These are phyloP conservation scores for Pangasius larnaudii DNA, from an alignment of 2,797 vertebrate genomes.

Conservation along the genomic window DNA sequence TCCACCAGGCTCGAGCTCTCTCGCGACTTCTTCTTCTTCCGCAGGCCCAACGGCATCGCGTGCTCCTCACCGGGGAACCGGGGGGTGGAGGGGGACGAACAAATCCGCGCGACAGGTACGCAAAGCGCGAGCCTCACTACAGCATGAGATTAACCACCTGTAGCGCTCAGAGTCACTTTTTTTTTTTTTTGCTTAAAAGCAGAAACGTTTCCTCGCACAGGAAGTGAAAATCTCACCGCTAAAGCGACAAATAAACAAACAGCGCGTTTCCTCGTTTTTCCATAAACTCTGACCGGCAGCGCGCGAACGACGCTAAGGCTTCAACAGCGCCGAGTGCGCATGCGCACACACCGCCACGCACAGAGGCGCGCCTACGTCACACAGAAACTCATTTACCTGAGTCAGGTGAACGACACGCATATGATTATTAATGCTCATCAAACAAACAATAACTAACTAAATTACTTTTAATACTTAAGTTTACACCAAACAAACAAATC, in stretches of 20 bases:
- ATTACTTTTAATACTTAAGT: background rate
- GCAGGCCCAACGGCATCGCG: slow-evolving; percentile 85
- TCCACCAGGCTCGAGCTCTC: slow-evolving; percentile 83
- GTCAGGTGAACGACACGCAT: slow-evolving; percentile 48
- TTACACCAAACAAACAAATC: background rate
- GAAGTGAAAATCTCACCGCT: background rate
- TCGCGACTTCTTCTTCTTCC: slow-evolving; percentile 77
- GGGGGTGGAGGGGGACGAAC: background rate
- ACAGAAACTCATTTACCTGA: slow-evolving; percentile 67
- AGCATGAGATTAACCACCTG: background rate
- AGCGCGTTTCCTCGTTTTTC: background rate
- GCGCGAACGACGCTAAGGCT: slow-evolving; percentile 73
- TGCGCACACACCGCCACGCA: slow-evolving; percentile 64
- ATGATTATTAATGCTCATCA: background rate
- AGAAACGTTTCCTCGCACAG: background rate
- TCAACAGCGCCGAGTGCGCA: slow-evolving; percentile 66
- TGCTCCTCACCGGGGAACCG: slow-evolving; percentile 4
- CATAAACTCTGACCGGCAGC: slow-evolving; percentile 55
- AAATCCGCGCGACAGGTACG: slow-evolving; percentile 27
- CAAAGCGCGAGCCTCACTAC: background rate
- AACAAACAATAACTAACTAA: background rate
- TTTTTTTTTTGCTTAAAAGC: background rate
- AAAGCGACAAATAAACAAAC: background rate
- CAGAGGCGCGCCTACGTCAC: slow-evolving; percentile 44
- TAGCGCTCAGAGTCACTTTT: background rate